These are phyloP conservation scores for Ciconia boyciana DNA, from an alignment of 2,113 vertebrate species.

Conservation along the genomic window DNA sequence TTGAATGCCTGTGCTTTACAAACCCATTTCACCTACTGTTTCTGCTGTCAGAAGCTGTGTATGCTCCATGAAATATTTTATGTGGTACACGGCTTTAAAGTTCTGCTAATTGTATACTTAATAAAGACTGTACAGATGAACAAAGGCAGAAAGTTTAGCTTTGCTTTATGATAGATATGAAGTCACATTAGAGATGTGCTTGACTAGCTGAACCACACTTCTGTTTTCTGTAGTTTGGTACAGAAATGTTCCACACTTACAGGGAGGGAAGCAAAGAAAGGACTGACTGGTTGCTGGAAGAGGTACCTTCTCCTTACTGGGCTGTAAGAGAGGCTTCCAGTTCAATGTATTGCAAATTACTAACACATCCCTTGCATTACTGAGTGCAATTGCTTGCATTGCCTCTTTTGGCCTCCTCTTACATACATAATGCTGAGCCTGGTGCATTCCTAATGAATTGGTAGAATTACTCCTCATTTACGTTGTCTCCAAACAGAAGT, in stretches of 20 bases:
- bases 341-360: not conserved
- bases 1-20: not conserved
- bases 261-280: not conserved
- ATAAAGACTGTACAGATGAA: not conserved
- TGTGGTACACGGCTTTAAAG: not conserved
- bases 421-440: not conserved
- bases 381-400: not conserved
- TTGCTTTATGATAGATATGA: not conserved
- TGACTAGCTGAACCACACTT: not conserved
- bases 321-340: not conserved
- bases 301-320: not conserved
- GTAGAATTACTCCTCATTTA: not conserved
- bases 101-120: not conserved
- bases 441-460: not conserved
- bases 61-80: not conserved
- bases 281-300: not conserved
- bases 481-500: not conserved
- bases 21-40: not conserved
- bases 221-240: not conserved
- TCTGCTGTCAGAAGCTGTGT: not conserved
- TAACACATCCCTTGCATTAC: not conserved
- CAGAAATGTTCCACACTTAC: not conserved
- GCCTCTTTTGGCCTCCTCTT: not conserved
- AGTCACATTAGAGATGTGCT: not conserved
- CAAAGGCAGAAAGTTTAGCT: not conserved